Evolutionary conservation across 2,113 vertebrate genomes (phyloP), one percentile per base, ranked within the genome.

Genomic region (Pyrgilauda ruficollis): DNA sequence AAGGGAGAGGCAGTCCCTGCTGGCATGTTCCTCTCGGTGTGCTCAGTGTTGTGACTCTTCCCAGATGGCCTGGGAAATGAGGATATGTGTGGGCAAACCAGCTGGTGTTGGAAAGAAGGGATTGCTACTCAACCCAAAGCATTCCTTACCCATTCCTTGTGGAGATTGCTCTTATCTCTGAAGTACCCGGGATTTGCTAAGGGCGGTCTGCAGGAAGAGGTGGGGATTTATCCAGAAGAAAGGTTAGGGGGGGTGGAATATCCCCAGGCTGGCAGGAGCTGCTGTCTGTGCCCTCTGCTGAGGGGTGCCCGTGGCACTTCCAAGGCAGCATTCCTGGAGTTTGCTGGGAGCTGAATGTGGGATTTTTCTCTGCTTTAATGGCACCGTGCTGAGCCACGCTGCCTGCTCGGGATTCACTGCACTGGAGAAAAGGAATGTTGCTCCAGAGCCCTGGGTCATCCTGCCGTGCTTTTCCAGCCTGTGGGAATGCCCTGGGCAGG

Each of bases 391-490:
- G 0, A 46, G 47, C 39, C 41, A 7, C 0, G 6, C 55, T 73
- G 44, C 37, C 19, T 6, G 0, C 39, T 68, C 8, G 4, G 69
- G 23, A 53, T 3, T n/a, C 53, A 7, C 78, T 1, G 0, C 0
- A 0, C 28, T 50, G 21, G 20, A 39, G 52, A 43, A 30, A 28
- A 50, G 78, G 3, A 43, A 1, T 8, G 2, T 41, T 37, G 56
- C 46, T 7, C 24, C 7, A 7, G 50, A 66, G 19, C 9, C 4
- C 55, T 10, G 75, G 30, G 31, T 49, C 75, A 41, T 44, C 33
- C 78, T 41, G 92, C 19, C 2, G 1, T 44, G 49, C 28, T 47
- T 22, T 47, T 66, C 39, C 28, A 47, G n/a, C 18, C 23, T 20
- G 22, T 30, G 12, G 80, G n/a, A 69, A 37, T 43, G 66, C 19